Percentiles rank a stretch among this genome's conserved stretches.
Conservation (phyloP, 2,888 invertebrate genomes). For the Trilocha varians region DNA sequence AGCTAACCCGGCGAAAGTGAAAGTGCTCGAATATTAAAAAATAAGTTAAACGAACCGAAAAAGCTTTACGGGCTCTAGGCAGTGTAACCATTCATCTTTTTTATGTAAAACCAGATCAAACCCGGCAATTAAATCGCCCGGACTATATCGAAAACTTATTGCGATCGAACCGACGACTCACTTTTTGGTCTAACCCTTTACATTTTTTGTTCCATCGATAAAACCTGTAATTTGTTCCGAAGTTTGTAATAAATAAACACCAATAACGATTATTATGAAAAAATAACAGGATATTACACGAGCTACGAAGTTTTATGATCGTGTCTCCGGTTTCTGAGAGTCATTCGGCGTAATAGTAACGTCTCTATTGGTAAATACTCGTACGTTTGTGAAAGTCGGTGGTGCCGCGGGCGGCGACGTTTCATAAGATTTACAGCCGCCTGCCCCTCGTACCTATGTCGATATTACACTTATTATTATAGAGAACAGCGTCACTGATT, state of each 20-base stretch:
- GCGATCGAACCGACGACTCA: conserved; percentile 70
- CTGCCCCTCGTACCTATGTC: conserved; percentile 45
- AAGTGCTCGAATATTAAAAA: conserved; percentile 58
- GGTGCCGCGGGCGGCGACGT: conserved; percentile 48
- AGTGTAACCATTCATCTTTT: conserved; percentile 66
- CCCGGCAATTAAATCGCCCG: conserved; percentile 72
- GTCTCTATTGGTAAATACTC: conserved; percentile 66
- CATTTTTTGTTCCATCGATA: conserved; percentile 64
- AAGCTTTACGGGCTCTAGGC: conserved; percentile 62
- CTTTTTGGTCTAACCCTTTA: conserved; percentile 72
- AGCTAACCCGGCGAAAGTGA: conserved; percentile 51
- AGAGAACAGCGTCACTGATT: conserved; percentile 56
- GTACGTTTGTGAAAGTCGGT: conserved; percentile 62
- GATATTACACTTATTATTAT: conserved; percentile 67
- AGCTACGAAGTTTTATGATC: conserved; percentile 51
- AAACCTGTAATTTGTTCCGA: conserved; percentile 69
- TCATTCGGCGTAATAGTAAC: conserved; percentile 59
- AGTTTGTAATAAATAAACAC: conserved; percentile 72
- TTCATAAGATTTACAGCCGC: conserved; percentile 59
- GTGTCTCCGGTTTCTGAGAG: conserved; percentile 47
- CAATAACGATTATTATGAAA: conserved; percentile 72
- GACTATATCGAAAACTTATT: conserved; percentile 72
- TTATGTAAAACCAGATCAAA: conserved; percentile 72
- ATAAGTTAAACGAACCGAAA: conserved; percentile 50
- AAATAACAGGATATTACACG: conserved; percentile 71